These are phyloP conservation scores for Nesometra sesokonis DNA, from an alignment of 35 echinoderm and acorn worm genomes.

Conservation along the genomic window DNA sequence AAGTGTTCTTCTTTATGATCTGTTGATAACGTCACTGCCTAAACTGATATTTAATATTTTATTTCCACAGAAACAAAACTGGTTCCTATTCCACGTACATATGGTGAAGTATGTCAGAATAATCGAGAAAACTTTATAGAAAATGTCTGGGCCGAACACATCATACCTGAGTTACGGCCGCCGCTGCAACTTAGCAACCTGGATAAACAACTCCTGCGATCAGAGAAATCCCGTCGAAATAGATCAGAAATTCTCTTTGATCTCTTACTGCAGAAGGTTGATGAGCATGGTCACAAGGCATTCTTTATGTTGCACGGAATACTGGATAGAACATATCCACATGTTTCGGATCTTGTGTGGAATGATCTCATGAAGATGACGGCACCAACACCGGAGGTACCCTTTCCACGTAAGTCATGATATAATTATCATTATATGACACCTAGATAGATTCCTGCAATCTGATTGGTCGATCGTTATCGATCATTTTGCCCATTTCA, in stretches of 20 bases:
- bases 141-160: constrained; percentile 25
- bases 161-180: constrained; percentile 8
- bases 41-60: background rate
- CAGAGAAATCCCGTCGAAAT: constrained; percentile 13
- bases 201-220: background rate
- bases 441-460: no score
- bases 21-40: background rate
- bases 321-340: constrained; percentile 11
- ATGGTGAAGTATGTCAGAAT: constrained; percentile 30
- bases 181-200: constrained; percentile 1
- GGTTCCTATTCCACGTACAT: constrained; percentile 5
- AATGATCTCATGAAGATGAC: constrained; percentile 12
- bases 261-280: constrained; percentile 8
- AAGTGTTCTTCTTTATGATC: no score
- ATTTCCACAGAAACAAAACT: background rate
- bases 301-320: constrained; percentile 17
- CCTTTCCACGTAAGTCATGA: background rate
- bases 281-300: constrained; percentile 12
- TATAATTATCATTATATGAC: no score
- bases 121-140: constrained; percentile 10
- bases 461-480: no score
- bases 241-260: constrained; percentile 21
- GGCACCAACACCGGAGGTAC: background rate
- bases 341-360: constrained; percentile 29
- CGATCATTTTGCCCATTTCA: no score